Evolutionary conservation across 2,888 invertebrate genomes (phyloP).

Genomic region (Lasius platythorax): DNA sequence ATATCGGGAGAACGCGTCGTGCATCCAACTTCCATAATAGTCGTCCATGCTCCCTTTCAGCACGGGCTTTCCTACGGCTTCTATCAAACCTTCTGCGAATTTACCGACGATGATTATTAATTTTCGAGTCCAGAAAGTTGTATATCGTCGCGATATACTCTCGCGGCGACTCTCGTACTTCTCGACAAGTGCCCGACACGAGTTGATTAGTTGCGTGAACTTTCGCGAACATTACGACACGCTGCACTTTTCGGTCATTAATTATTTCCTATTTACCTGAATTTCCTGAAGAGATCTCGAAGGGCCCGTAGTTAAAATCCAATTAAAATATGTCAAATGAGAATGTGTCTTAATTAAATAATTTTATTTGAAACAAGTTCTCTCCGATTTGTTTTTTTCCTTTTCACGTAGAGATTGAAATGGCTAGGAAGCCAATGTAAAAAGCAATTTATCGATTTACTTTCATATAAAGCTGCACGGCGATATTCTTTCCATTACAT

Average conservation of each 20-base stretch:
- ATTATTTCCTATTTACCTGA: neutral
- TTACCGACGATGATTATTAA: conserved; percentile 27
- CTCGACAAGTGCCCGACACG: neutral
- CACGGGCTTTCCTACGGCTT: conserved; percentile 97
- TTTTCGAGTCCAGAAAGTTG: neutral
- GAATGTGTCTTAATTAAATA: conserved; percentile 13
- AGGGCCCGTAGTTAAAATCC: neutral
- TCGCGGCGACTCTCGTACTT: neutral
- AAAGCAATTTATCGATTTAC: neutral
- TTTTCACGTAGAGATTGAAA: neutral
- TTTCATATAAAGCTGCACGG: neutral
- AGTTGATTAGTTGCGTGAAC: conserved; percentile 34
- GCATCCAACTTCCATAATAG: conserved; percentile 94
- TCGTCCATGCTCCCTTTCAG: conserved; percentile 93
- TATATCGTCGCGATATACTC: neutral
- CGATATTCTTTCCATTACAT: neutral
- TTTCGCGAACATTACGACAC: conserved; percentile 5
- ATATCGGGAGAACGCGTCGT: conserved; percentile 89
- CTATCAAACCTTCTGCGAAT: conserved; percentile 92
- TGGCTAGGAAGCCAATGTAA: neutral
- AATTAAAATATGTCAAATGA: neutral
- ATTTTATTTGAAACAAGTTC: neutral
- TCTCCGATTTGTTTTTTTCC: neutral
- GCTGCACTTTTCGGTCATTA: conserved; percentile 12
- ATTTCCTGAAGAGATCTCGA: neutral